phyloP scores from a whole-genome alignment of 2,113 vertebrate species.

The Puntigrus tetrazona region DNA sequence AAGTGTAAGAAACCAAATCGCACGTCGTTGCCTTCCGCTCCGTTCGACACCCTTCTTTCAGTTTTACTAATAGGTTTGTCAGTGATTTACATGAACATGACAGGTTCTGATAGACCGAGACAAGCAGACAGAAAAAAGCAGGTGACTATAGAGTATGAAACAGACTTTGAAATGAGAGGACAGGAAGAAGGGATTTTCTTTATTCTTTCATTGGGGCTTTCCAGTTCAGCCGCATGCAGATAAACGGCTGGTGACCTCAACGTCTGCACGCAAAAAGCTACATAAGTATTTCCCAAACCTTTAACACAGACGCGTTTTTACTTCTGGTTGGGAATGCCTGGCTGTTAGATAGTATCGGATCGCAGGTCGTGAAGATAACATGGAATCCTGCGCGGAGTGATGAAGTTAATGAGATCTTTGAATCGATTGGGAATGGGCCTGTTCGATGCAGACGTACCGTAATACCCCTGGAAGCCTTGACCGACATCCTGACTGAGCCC shows the following conservation, averaged over 20 bases:
- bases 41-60: conserved; percentile 20
- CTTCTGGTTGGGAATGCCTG: neutral
- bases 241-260: conserved; percentile 16
- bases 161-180: neutral
- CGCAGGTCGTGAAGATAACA: neutral
- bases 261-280: neutral
- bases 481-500: neutral
- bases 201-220: conserved; percentile 44
- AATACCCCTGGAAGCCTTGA: conserved; percentile 5
- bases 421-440: conserved; percentile 6
- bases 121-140: conserved; percentile 33
- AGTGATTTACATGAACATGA: conserved; percentile 26
- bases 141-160: conserved; percentile 6
- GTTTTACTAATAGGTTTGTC: conserved; percentile 22
- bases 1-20: conserved; percentile 30
- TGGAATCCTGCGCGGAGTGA: neutral
- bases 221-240: conserved; percentile 34
- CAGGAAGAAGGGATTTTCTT: conserved; percentile 37
- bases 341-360: neutral
- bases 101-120: neutral
- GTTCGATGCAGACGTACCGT: neutral
- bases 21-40: neutral
- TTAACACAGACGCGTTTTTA: neutral
- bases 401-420: neutral
- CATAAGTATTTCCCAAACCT: neutral